These are phyloP conservation scores for Psittacula derbiana DNA, from an alignment of 2,797 vertebrate species.

Conservation along the genomic window DNA sequence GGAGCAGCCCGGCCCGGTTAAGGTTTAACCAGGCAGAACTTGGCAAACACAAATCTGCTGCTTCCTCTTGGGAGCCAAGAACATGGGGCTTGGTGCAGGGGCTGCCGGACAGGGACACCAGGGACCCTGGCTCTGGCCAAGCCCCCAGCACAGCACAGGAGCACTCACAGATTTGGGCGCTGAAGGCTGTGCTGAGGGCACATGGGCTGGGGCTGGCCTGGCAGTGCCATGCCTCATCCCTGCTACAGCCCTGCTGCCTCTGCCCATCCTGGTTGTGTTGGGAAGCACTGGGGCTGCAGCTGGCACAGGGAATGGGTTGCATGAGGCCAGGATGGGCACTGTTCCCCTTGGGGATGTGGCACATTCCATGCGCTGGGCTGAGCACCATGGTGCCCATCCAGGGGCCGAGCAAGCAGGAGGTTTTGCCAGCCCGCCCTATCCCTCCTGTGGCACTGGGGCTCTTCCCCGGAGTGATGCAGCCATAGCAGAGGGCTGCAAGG, in stretches of 20 bases:
- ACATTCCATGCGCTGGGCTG: rapidly evolving
- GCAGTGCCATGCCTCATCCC: not conserved
- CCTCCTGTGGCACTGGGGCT: rapidly evolving
- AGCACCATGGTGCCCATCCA: rapidly evolving
- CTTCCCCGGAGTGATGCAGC: rapidly evolving
- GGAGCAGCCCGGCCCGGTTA: not conserved
- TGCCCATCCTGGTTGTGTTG: rapidly evolving
- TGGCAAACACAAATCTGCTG: constrained; percentile 49
- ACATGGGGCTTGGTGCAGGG: not conserved
- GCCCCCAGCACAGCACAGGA: not conserved
- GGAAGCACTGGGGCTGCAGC: not conserved
- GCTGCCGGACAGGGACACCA: not conserved
- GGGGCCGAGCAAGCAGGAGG: not conserved
- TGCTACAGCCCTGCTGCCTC: not conserved
- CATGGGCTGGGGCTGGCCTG: rapidly evolving
- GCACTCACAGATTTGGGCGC: not conserved
- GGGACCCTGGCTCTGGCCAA: rapidly evolving
- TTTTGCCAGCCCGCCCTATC: not conserved
- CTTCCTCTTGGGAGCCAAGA: not conserved
- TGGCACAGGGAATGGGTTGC: not conserved
- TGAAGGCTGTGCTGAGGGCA: rapidly evolving
- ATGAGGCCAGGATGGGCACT: rapidly evolving
- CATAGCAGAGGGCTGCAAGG: not conserved
- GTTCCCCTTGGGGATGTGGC: rapidly evolving
- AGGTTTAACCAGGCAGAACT: constrained; percentile 59